Evolutionary conservation across 2,888 invertebrate genomes (phyloP).

Genomic region (Limnephilus lunatus): DNA sequence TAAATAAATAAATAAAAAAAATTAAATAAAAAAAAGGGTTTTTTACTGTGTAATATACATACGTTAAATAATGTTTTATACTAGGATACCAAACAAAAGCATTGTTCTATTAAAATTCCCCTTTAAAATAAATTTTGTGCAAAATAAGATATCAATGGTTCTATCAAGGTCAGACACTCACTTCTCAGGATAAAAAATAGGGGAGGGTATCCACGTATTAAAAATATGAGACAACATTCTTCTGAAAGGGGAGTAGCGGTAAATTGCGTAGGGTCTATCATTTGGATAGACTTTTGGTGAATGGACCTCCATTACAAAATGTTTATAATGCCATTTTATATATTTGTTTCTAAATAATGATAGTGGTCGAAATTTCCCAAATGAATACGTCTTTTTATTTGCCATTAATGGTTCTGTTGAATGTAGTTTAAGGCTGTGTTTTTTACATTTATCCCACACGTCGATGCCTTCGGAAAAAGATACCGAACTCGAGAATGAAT

Average conservation of each 20-base stretch:
- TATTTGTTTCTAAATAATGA: constrained; percentile 56
- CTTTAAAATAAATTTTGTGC: neutral
- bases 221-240: constrained; percentile 14
- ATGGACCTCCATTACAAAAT: constrained; percentile 54
- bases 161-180: neutral
- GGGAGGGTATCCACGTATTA: constrained; percentile 43
- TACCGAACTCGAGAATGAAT: neutral
- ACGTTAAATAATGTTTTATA: neutral
- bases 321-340: constrained; percentile 62
- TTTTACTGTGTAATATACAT: no score
- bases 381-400: constrained; percentile 48
- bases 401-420: constrained; percentile 21
- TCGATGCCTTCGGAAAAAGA: neutral
- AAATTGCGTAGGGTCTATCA: constrained; percentile 35
- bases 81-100: neutral
- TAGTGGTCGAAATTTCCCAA: constrained; percentile 34
- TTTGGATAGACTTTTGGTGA: constrained; percentile 30
- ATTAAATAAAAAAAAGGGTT: no score
- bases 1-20: no score
- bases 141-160: constrained; percentile 28
- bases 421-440: neutral
- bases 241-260: constrained; percentile 13
- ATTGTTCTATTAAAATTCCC: neutral
- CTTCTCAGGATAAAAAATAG: neutral
- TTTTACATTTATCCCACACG: constrained; percentile 32